Evolutionary conservation across 2,888 invertebrate genomes (phyloP), one percentile per base, ranked within the genome.

Genomic region (Mycalesis mineus): DNA sequence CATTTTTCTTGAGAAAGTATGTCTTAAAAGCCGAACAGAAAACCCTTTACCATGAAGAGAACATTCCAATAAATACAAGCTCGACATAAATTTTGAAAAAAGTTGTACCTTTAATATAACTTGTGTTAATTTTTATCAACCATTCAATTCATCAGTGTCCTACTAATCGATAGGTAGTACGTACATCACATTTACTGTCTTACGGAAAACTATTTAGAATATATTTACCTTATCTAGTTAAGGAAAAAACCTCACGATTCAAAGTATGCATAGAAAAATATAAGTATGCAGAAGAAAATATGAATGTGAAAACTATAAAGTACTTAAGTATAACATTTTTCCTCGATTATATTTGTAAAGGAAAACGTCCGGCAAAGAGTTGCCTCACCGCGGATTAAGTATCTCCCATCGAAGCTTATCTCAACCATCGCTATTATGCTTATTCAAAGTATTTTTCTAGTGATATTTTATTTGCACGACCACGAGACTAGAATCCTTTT

Each of bases 391-490:
- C 73, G 77, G 84, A 83, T 84, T 84, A 82, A 56, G 66, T 68
- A 66, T 61, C 63, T 63, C 45, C 65, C 64, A 60, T 67, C 68
- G 59, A 61, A 68, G 80, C 78, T 88, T 87, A 88, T 87, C 88
- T 78, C 58, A 65, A 61, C 70, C 73, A 75, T 72, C 72, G 71
- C 78, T 71, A 78, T 84, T 81, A 78, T 80, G 77, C 80, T 84
- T 74, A 65, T 66, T 68, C 66, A 66, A 75, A 81, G 81, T 78
- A 86, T 82, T 85, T 87, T 87, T 84, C 78, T 82, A 82, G 79
- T 82, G 72, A 84, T 85, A 86, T 87, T 88, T 85, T 84, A 84
- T 87, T 84, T 77, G 75, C 72, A 75, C 71, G 70, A 72, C 75
- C 68, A 15, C 39, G 42, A 51, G 70, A 75, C 71, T 70, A 55